phyloP scores from a whole-genome alignment of 1,140 invertebrate species.

The Galleria mellonella region DNA sequence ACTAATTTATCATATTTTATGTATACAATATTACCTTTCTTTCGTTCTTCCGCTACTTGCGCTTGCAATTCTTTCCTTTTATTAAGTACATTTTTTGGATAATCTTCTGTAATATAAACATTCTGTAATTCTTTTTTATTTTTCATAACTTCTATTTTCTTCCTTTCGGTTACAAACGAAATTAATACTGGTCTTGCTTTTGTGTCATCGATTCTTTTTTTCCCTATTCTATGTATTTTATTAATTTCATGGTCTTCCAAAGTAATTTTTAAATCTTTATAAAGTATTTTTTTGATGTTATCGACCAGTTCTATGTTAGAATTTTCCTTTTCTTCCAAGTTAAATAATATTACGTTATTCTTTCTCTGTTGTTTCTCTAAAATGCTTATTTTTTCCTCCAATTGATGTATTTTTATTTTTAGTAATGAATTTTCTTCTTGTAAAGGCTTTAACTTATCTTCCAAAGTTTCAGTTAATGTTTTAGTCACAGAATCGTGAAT shows the following conservation, averaged over 20 bases:
- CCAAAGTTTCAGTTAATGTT: no score
- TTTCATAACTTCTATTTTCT: constrained; percentile 19
- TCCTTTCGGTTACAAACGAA: constrained; percentile 9
- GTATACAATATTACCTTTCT: constrained; percentile 18
- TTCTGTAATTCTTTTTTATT: constrained; percentile 14
- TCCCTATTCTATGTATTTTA: constrained; percentile 3
- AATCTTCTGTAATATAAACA: constrained; percentile 21
- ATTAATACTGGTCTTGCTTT: background rate
- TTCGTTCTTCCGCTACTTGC: constrained; percentile 18
- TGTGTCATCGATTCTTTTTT: background rate
- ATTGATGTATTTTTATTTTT: no score
- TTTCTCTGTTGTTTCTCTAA: no score
- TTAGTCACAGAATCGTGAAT: no score
- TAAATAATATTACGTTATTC: no score
- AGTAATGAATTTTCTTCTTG: no score
- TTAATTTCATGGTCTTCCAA: background rate
- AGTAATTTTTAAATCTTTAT: no score
- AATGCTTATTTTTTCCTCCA: no score
- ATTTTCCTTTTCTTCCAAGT: no score
- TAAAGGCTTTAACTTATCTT: no score
- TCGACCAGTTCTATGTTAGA: no score
- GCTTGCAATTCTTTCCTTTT: constrained; percentile 17
- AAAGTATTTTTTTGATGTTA: no score
- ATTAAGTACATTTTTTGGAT: constrained; percentile 22
- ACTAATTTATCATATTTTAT: constrained; percentile 23